phyloP scores from a whole-genome alignment of 1,140 invertebrate species.

The Lethrus apterus region DNA sequence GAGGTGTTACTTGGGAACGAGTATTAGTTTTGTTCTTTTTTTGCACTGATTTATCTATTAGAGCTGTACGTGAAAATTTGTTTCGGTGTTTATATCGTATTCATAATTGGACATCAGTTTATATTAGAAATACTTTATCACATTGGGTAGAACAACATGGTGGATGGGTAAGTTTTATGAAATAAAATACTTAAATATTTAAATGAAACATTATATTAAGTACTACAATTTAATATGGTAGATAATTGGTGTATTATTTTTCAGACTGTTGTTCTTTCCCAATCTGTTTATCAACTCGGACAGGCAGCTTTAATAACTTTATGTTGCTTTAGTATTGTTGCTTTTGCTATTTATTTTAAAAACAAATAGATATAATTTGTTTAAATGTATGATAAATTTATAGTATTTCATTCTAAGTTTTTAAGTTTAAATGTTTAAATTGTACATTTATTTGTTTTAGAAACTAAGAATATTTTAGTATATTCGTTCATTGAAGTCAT shows the following conservation, averaged over 20 bases:
- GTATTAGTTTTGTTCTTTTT: conserved; percentile 3
- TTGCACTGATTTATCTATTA: background rate
- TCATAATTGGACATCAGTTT: background rate
- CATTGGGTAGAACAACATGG: background rate
- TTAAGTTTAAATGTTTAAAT: too few relatives aligned
- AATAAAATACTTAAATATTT: background rate
- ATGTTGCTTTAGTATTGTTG: background rate
- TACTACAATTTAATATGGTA: background rate
- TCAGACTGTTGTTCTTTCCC: background rate
- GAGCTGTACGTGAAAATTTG: background rate
- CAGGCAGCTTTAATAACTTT: background rate
- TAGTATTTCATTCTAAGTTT: too few relatives aligned
- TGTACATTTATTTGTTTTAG: too few relatives aligned
- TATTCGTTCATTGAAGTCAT: too few relatives aligned
- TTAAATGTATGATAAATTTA: too few relatives aligned
- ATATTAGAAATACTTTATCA: background rate
- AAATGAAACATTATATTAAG: background rate
- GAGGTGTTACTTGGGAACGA: background rate
- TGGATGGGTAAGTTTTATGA: conserved; percentile 7
- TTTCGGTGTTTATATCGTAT: background rate
- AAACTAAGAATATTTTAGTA: too few relatives aligned
- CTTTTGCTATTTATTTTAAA: background rate
- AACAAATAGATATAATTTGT: too few relatives aligned
- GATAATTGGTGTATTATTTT: too few relatives aligned
- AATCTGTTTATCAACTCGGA: background rate